Evolutionary conservation across 2,113 vertebrate genomes (phyloP), one percentile per base, ranked within the genome.

Genomic region (Eudyptes chrysolophus): DNA sequence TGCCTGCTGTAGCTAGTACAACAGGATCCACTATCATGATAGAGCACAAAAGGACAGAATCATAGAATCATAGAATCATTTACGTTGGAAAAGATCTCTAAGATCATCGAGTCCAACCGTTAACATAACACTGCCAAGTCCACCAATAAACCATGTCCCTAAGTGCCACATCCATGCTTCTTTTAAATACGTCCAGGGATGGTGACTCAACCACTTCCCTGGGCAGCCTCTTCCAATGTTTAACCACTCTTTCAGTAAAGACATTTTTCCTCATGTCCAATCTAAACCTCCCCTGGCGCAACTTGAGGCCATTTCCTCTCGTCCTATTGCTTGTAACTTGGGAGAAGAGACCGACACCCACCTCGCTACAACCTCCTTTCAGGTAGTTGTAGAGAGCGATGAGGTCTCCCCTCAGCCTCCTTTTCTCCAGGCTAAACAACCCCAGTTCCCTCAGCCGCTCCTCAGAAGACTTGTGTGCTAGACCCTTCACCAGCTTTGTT

Each of bases 381-480:
- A 16, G 58, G 58, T 25, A 36, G 22, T 11, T 60, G 58, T 25
- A 36, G 58, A 25, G n/a, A 16, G 58, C 3, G 1, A 61, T 61
- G 8, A 36, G 14, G 58, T 61, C 58, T 61, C n/a, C 58, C n/a
- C 9, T 36, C 4, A 36, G 58, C 14, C n/a, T 61, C 58, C 58
- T 60, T 5, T 61, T 61, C 58, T 61, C 9, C 22, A 36, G 58
- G 4, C 58, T 61, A 61, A 61, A n/a, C n/a, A n/a, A n/a, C 24
- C 58, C 22, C 58, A 36, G n/a, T 25, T 61, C 58, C 58, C n/a
- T 36, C n/a, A 61, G n/a, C 22, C 1, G 7, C 14, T 36, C n/a
- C n/a, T 61, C n/a, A 61, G 3, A 36, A 1, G 10, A 11, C 15
- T 26, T 16, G 7, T 36, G 1, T 15, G 11, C 58, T 3, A 36